These are phyloP conservation scores for Pristionchus maxplancki DNA, from an alignment of 2,888 invertebrate genomes.

Conservation along the genomic window DNA sequence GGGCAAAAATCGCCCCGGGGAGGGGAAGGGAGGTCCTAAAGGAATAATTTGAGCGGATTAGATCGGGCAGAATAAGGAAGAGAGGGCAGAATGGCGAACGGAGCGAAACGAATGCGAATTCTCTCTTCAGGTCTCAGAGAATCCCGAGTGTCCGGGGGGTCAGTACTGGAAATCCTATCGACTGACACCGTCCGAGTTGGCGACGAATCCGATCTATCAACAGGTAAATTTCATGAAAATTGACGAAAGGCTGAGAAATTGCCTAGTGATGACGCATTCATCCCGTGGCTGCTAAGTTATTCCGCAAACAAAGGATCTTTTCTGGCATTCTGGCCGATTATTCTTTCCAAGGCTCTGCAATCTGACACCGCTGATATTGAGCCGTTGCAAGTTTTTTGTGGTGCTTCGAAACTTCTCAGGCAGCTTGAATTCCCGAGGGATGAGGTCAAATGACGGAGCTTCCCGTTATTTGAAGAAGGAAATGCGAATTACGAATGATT, in stretches of 20 bases:
- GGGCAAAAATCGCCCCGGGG: background rate
- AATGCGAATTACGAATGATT: background rate
- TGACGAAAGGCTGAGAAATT: background rate
- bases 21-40: background rate
- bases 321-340: slow-evolving; percentile 16
- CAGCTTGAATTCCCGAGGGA: slow-evolving; percentile 8
- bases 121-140: slow-evolving; percentile 63
- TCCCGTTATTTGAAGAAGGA: background rate
- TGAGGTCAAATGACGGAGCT: slow-evolving; percentile 31
- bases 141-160: slow-evolving; percentile 67
- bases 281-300: background rate
- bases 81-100: background rate
- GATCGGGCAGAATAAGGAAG: background rate
- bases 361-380: background rate
- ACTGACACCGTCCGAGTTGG: slow-evolving; percentile 64
- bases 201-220: slow-evolving; percentile 67
- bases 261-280: background rate
- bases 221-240: slow-evolving; percentile 55
- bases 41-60: background rate
- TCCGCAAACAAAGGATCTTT: slow-evolving; percentile 3
- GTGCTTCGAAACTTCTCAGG: background rate
- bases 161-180: slow-evolving; percentile 71
- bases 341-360: background rate
- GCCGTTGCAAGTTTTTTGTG: background rate
- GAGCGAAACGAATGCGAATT: background rate